Evolutionary conservation across 2,113 vertebrate genomes (phyloP).

Genomic region (Brachyistius frenatus): DNA sequence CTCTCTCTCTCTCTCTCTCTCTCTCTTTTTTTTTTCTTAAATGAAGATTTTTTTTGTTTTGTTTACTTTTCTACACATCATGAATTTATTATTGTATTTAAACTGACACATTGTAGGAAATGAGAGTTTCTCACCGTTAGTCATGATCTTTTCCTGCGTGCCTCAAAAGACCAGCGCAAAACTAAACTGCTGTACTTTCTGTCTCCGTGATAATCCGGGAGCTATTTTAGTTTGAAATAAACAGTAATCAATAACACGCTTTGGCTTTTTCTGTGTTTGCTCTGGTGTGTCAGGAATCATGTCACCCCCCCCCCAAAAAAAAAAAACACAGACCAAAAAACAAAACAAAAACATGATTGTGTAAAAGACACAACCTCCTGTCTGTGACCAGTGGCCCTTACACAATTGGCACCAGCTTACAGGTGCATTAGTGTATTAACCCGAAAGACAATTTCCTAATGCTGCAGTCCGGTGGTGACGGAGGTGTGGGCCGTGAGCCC

Average conservation of each 20-base stretch:
- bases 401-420: constrained; percentile 69
- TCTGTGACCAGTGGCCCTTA: constrained; percentile 55
- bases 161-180: constrained; percentile 44
- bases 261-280: constrained; percentile 11
- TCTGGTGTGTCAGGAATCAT: background rate
- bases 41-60: constrained; percentile 46
- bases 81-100: constrained; percentile 31
- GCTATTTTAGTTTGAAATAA: constrained; percentile 70
- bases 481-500: constrained; percentile 31
- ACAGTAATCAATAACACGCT: constrained; percentile 25
- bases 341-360: background rate
- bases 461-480: constrained; percentile 27
- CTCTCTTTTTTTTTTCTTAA: background rate
- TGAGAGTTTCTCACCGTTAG: constrained; percentile 30
- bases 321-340: constrained; percentile 26
- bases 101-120: constrained; percentile 22
- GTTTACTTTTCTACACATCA: constrained; percentile 62
- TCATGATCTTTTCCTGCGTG: constrained; percentile 41
- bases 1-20: background rate
- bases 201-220: constrained; percentile 41
- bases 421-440: constrained; percentile 77
- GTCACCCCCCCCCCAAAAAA: constrained; percentile 11
- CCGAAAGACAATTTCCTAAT: constrained; percentile 65
- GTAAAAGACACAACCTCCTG: constrained; percentile 16
- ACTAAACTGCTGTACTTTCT: constrained; percentile 68